phyloP scores from a whole-genome alignment of 2,888 invertebrate genomes.

The Amiota communis region DNA sequence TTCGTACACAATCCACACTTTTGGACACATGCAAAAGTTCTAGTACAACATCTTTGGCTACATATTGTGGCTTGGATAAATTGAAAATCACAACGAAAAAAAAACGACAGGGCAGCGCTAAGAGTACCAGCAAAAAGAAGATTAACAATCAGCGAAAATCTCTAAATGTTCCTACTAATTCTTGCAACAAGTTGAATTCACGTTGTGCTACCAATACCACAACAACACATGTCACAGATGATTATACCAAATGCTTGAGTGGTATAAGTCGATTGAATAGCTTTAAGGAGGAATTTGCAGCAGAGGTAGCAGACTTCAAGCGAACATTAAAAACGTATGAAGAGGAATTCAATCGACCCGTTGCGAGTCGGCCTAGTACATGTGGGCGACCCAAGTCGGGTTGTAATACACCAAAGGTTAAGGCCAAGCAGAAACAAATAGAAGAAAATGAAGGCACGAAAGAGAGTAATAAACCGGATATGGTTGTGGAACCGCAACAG shows the following conservation, averaged over 20 bases:
- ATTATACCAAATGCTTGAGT: constrained; percentile 54
- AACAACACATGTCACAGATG: constrained; percentile 52
- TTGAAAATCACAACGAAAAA: constrained; percentile 43
- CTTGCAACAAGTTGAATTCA: constrained; percentile 4
- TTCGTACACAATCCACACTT: constrained; percentile 53
- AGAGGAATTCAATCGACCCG: constrained; percentile 51
- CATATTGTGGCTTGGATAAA: constrained; percentile 21
- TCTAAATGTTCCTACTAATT: background rate
- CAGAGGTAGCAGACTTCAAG: constrained; percentile 59
- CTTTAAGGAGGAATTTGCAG: constrained; percentile 57
- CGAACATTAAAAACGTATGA: constrained; percentile 58
- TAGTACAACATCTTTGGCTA: constrained; percentile 41
- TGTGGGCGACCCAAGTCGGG: constrained; percentile 3
- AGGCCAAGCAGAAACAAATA: constrained; percentile 20
- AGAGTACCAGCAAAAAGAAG: constrained; percentile 49
- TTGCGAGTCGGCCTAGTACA: background rate
- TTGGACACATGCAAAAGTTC: constrained; percentile 43
- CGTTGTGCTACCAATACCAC: constrained; percentile 25
- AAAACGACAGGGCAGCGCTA: constrained; percentile 44
- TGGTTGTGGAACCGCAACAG: background rate
- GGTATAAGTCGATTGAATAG: constrained; percentile 54
- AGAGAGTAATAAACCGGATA: background rate
- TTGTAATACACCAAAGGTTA: constrained; percentile 27
- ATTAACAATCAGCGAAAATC: constrained; percentile 29
- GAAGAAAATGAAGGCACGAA: background rate